Percentiles rank a stretch among this genome's conserved stretches.
Conservation (phyloP, 1,140 invertebrate species). For the Trialeurodes vaporariorum region DNA sequence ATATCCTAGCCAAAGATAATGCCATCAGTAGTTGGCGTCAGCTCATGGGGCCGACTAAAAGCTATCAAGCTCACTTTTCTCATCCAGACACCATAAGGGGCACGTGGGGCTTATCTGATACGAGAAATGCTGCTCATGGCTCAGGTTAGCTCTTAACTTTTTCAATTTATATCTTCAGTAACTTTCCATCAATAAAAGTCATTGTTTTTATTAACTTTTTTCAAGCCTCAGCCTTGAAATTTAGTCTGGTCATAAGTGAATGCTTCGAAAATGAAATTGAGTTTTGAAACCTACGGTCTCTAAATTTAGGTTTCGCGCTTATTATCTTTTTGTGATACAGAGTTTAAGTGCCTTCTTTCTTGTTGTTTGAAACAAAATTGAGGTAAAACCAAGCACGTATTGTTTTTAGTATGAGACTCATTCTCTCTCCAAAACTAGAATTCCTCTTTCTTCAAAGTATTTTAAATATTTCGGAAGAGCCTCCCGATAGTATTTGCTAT, state of each 20-base stretch:
- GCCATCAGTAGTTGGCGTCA: slow-evolving; percentile 66
- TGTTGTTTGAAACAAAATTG: too few species aligned
- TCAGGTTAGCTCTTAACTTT: slow-evolving; percentile 47
- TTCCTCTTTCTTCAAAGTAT: not conserved
- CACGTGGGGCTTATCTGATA: slow-evolving; percentile 76
- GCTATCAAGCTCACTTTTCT: slow-evolving; percentile 61
- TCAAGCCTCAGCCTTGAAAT: too few species aligned
- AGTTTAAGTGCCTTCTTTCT: too few species aligned
- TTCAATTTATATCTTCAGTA: not conserved
- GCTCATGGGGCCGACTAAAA: slow-evolving; percentile 81
- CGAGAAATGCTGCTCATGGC: slow-evolving; percentile 82
- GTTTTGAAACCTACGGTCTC: too few species aligned
- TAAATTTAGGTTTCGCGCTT: too few species aligned
- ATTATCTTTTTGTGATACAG: too few species aligned
- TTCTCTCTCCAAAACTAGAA: too few species aligned
- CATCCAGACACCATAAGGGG: slow-evolving; percentile 66
- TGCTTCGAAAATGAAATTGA: too few species aligned
- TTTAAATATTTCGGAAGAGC: not conserved
- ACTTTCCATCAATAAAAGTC: not conserved
- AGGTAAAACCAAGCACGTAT: too few species aligned
- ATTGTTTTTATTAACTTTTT: too few species aligned
- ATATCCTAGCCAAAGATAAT: slow-evolving; percentile 61
- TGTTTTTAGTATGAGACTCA: too few species aligned
- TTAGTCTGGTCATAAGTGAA: too few species aligned
- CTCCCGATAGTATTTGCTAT: not conserved